phyloP scores from a whole-genome alignment of 2,888 invertebrate genomes.

The Cheilosia vernalis region DNA sequence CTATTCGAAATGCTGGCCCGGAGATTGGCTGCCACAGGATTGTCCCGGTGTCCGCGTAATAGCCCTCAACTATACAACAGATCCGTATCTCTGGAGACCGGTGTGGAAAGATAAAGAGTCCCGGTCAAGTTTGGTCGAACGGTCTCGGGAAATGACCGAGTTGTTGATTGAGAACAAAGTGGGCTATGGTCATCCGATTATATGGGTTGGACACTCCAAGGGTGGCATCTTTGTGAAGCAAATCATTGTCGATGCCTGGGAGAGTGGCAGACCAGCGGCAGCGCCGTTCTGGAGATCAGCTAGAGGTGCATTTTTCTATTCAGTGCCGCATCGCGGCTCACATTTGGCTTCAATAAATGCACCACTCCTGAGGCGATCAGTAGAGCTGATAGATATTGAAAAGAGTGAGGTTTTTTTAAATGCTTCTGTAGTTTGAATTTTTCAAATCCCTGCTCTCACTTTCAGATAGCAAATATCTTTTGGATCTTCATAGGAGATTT shows the following conservation, averaged over 20 bases:
- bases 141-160: slow-evolving; percentile 89
- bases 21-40: slow-evolving; percentile 93
- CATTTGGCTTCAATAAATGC: slow-evolving; percentile 89
- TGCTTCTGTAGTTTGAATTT: too few species aligned
- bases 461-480: slow-evolving; percentile 88
- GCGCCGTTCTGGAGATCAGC: slow-evolving; percentile 85
- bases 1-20: slow-evolving; percentile 91
- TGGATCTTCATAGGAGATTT: slow-evolving; percentile 87
- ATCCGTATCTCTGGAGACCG: slow-evolving; percentile 90
- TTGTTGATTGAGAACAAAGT: slow-evolving; percentile 87
- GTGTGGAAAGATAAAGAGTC: slow-evolving; percentile 88
- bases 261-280: slow-evolving; percentile 83
- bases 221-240: slow-evolving; percentile 94
- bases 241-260: slow-evolving; percentile 88
- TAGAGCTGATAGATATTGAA: slow-evolving; percentile 91
- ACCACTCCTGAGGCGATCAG: slow-evolving; percentile 89
- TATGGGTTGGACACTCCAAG: slow-evolving; percentile 93
- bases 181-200: slow-evolving; percentile 90
- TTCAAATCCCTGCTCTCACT: slow-evolving; percentile 67
- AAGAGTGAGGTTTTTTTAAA: slow-evolving; percentile 85
- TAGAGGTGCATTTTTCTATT: slow-evolving; percentile 91
- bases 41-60: slow-evolving; percentile 90
- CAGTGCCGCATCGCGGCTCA: slow-evolving; percentile 94
- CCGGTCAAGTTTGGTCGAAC: slow-evolving; percentile 87
- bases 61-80: slow-evolving; percentile 92